These are phyloP conservation scores for Mylabris phalerata DNA, from an alignment of 1,140 invertebrate genomes.

Conservation along the genomic window DNA sequence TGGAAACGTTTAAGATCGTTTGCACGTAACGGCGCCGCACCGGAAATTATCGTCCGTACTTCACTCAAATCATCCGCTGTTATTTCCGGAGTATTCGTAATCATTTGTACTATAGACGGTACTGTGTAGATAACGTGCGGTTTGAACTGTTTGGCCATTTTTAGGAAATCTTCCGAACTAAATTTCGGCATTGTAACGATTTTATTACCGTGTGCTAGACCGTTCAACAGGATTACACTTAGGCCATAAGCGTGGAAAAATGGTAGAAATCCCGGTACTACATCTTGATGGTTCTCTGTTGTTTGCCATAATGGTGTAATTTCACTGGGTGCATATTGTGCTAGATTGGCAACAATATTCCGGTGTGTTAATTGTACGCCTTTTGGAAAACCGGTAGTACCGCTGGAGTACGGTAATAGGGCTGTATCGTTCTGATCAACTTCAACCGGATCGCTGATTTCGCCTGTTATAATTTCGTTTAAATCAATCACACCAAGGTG, in stretches of 20 bases:
- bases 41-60: constrained; percentile 51
- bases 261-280: constrained; percentile 58
- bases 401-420: constrained; percentile 64
- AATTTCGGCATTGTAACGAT: constrained; percentile 69
- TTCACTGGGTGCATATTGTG: constrained; percentile 19
- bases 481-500: constrained; percentile 10
- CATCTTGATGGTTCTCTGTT: constrained; percentile 43
- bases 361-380: constrained; percentile 72
- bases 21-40: constrained; percentile 60
- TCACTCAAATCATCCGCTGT: constrained; percentile 48
- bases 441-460: background rate
- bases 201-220: constrained; percentile 55
- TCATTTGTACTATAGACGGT: constrained; percentile 58
- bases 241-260: constrained; percentile 81
- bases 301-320: background rate
- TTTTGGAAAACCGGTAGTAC: constrained; percentile 83
- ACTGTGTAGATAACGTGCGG: constrained; percentile 50
- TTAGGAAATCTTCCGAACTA: constrained; percentile 52
- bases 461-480: background rate
- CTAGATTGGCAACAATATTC: constrained; percentile 50
- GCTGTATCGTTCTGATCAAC: constrained; percentile 37
- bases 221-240: constrained; percentile 47
- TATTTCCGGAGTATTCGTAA: constrained; percentile 55
- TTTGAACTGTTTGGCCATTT: constrained; percentile 48
- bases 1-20: constrained; percentile 49